Base-by-base conservation (phyloP, 2,888 invertebrate genomes). In the Eretmocerus hayati region DNA sequence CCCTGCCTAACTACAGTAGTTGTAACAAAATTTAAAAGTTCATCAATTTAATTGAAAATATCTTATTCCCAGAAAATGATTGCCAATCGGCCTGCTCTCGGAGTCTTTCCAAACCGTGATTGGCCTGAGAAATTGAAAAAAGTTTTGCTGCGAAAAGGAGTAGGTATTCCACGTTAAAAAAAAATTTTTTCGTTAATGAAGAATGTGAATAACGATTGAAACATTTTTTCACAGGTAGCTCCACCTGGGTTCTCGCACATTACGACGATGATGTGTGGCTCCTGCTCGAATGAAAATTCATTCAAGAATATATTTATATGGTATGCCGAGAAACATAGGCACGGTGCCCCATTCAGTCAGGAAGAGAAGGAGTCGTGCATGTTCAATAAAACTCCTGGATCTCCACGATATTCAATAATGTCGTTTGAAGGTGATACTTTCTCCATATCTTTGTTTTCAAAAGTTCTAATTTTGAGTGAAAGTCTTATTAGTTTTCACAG, bases 201-300 rank as follows among this genome's bases (percentile, higher is more conserved):
- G 26, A 11, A 26, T 9, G 26, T 26, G 11, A 26, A 26, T 26
- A 11, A 11, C 46, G 32, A 33, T 11, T 13, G 0, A n/a, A 16
- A 9, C 11, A 33, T 33, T 33, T 33, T 33, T 33, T 33, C 15
- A 11, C 3, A 88, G 75, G 81, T 92, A 13, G 90, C 90, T 1
- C 96, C 95, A 0, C 74, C 77, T 23, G 89, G 90, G 3, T 70
- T 95, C 43, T 75, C 75, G 4, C 80, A 86, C 61, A 78, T 95
- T 5, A 86, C 90, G 36, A 96, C 97, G 0, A 96, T 99, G 94
- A 91, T 94, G 84, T 95, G 94, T 65, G 94, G 94, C 1, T 90
- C 96, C 0, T 97, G 96, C 62, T 91, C 96, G 0, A 93, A 94
- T 66, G 97, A 99, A 75, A 97, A 97, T 72, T 94, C 96, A 0